Conservation (phyloP, 2,113 vertebrate species). For the Lota lota region DNA sequence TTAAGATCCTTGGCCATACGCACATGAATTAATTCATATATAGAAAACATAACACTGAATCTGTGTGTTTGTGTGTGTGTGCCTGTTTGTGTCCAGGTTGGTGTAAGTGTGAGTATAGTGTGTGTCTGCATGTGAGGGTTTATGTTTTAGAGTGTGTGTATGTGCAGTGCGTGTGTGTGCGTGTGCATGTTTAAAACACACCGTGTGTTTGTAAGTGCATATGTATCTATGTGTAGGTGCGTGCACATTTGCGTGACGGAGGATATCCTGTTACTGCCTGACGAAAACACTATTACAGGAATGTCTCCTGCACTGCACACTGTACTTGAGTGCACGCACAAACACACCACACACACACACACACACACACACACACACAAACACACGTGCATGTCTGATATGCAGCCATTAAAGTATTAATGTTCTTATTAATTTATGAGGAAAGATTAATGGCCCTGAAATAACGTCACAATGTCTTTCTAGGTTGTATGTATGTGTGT, state of each 20-base stretch:
- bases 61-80: neutral
- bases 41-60: neutral
- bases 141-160: slow-evolving; percentile 3
- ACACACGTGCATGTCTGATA: neutral
- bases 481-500: slow-evolving; percentile 17
- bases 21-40: too few species aligned
- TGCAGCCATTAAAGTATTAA: slow-evolving; percentile 4
- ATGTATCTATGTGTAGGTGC: neutral
- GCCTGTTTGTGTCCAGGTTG: neutral
- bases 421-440: slow-evolving; percentile 24
- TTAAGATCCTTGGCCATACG: too few species aligned
- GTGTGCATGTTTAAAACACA: neutral
- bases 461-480: neutral
- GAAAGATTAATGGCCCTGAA: slow-evolving; percentile 15
- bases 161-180: slow-evolving; percentile 4
- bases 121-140: neutral
- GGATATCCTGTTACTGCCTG: slow-evolving; percentile 67
- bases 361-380: too few species aligned
- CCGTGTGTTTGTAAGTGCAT: slow-evolving; percentile 10
- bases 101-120: neutral
- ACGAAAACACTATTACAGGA: slow-evolving; percentile 57
- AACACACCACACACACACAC: neutral
- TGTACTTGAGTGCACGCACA: neutral
- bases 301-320: slow-evolving; percentile 55
- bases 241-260: slow-evolving; percentile 31